These are phyloP conservation scores for Myotis lucifugus DNA, from an alignment of 2,113 vertebrate genomes.

Conservation along the genomic window DNA sequence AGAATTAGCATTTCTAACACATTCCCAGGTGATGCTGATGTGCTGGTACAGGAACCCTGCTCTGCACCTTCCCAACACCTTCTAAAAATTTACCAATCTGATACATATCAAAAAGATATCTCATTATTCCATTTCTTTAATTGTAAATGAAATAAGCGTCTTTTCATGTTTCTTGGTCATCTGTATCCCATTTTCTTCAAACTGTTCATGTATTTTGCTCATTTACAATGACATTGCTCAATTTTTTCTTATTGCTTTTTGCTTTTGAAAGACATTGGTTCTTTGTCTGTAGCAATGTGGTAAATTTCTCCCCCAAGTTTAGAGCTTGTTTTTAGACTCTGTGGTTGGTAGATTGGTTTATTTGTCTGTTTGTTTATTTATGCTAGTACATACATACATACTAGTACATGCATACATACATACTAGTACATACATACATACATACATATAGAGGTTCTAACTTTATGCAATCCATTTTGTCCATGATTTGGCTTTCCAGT, in stretches of 20 bases:
- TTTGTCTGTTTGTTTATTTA: neutral
- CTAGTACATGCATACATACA: too few species aligned
- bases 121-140: neutral
- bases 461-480: neutral
- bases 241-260: constrained; percentile 33
- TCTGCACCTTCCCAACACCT: neutral
- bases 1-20: neutral
- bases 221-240: neutral
- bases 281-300: neutral
- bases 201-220: neutral
- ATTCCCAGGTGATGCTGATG: neutral
- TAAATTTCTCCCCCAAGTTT: neutral
- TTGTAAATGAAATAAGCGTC: constrained; percentile 4
- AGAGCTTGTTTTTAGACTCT: neutral
- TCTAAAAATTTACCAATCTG: neutral
- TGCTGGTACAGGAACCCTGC: neutral
- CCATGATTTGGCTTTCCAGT: neutral
- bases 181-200: neutral
- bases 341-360: neutral
- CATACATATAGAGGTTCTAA: neutral
- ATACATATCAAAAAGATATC: neutral
- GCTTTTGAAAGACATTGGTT: neutral
- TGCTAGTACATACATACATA: too few species aligned
- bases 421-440: too few species aligned
- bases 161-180: neutral